Evolutionary conservation across 2,888 invertebrate species (phyloP).

Genomic region (Catocala nupta): DNA sequence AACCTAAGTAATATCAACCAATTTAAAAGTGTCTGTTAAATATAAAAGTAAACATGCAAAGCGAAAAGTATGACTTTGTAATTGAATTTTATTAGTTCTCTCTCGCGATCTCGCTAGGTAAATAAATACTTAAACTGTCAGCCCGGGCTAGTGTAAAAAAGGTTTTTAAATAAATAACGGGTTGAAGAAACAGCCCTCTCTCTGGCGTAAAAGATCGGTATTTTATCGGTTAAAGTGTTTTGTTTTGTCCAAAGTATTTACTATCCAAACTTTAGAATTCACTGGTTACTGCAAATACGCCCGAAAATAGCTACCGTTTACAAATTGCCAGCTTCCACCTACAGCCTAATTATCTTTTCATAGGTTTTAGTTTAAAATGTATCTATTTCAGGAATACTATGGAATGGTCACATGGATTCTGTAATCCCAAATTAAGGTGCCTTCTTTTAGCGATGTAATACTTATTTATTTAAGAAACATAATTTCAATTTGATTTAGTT

Average conservation of each 20-base stretch:
- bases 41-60: conserved; percentile 7
- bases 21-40: conserved; percentile 7
- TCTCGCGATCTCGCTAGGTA: conserved; percentile 18
- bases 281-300: neutral
- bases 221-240: conserved; percentile 10
- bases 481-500: no score
- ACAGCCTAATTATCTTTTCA: no score
- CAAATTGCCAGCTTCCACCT: no score
- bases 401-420: no score
- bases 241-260: neutral
- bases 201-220: conserved; percentile 9
- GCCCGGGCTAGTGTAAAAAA: conserved; percentile 17
- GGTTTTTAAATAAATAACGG: conserved; percentile 24
- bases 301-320: no score
- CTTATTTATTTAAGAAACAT: no score
- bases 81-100: conserved; percentile 27
- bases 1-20: neutral
- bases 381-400: no score
- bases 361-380: no score
- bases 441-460: no score
- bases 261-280: conserved; percentile 3
- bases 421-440: no score
- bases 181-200: conserved; percentile 14
- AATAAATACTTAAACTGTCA: conserved; percentile 28
- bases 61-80: conserved; percentile 17